These are phyloP conservation scores for Tympanuchus pallidicinctus DNA, from an alignment of 2,113 vertebrate genomes.

Conservation along the genomic window DNA sequence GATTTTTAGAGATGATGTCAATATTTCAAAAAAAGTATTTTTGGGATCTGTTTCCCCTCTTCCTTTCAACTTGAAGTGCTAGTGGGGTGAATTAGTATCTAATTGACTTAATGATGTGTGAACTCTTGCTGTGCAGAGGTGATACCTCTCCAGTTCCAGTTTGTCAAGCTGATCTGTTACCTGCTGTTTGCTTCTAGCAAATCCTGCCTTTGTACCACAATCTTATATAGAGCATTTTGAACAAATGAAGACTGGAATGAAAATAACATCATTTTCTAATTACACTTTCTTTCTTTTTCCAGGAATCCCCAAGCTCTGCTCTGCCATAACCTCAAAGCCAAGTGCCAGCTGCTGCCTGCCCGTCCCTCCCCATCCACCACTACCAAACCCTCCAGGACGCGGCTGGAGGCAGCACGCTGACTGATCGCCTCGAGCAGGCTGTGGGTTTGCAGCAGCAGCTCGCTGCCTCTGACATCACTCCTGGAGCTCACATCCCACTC, in stretches of 20 bases:
- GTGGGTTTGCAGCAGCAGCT: slow-evolving; percentile 41
- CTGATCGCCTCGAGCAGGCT: slow-evolving; percentile 44
- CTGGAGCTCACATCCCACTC: slow-evolving; percentile 30
- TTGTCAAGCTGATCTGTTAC: not conserved
- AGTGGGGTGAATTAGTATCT: not conserved
- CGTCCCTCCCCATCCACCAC: not conserved
- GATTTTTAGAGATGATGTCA: not conserved
- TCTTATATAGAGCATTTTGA: not conserved
- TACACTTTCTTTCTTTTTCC: too few relatives aligned
- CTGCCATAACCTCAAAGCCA: not conserved
- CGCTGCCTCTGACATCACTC: slow-evolving; percentile 63
- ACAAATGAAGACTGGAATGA: not conserved
- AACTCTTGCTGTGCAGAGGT: not conserved
- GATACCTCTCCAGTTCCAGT: accelerated
- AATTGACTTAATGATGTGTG: not conserved
- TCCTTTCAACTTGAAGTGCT: not conserved
- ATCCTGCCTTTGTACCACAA: not conserved
- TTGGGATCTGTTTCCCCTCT: not conserved
- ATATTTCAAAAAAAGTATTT: not conserved
- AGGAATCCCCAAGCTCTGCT: not conserved
- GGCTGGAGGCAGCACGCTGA: slow-evolving; percentile 29
- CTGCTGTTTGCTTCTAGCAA: not conserved
- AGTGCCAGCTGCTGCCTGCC: not conserved
- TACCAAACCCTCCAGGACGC: slow-evolving; percentile 52
- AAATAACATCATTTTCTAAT: accelerated